Evolutionary conservation across 2,113 vertebrate species (phyloP).

Genomic region (Silurus meridionalis): DNA sequence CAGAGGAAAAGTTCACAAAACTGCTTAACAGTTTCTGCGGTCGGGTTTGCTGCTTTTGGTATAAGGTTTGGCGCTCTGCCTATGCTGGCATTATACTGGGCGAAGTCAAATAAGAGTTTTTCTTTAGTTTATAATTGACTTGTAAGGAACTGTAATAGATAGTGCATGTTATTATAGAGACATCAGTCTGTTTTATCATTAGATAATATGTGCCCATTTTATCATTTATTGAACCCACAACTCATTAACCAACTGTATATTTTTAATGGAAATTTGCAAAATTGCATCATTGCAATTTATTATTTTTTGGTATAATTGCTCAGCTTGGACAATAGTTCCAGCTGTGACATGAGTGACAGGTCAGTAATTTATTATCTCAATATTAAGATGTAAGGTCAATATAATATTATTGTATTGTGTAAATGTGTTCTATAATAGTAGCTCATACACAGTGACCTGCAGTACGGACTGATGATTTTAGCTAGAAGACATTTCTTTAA

Average conservation of each 20-base stretch:
- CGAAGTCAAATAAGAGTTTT: background rate
- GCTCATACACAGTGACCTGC: background rate
- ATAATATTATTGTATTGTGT: too few relatives aligned
- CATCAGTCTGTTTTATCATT: background rate
- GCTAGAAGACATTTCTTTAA: background rate
- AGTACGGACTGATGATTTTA: background rate
- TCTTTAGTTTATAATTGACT: background rate
- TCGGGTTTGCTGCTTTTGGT: conserved; percentile 40
- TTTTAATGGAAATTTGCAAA: background rate
- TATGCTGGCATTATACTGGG: background rate
- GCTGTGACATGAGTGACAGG: background rate
- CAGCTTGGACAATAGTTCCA: background rate
- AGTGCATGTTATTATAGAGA: conserved; percentile 30
- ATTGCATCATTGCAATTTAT: background rate
- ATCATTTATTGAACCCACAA: background rate
- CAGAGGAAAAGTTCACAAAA: conserved; percentile 11
- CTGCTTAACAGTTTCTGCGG: conserved; percentile 35
- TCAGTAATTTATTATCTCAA: too few relatives aligned
- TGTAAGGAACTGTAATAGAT: background rate
- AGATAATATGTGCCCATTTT: background rate
- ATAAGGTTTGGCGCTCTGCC: background rate
- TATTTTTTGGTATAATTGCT: background rate
- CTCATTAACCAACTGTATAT: background rate
- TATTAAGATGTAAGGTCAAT: background rate
- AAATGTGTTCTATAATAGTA: background rate